Evolutionary conservation across 2,113 vertebrate genomes (phyloP).

Genomic region (Lagopus muta): DNA sequence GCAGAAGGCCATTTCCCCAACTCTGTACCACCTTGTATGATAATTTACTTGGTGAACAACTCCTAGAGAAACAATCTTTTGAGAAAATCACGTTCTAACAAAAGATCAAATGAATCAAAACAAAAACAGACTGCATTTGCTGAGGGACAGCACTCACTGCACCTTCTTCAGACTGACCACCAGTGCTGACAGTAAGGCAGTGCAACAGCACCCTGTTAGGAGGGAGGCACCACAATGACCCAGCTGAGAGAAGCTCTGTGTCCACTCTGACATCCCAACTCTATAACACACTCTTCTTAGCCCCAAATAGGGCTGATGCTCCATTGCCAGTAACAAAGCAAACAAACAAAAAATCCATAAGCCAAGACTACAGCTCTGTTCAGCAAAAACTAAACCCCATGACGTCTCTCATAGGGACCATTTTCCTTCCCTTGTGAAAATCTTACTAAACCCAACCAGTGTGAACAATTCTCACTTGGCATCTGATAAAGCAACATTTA

Average conservation of each 20-base stretch:
- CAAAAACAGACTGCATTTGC: not conserved
- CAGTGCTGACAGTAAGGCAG: not conserved
- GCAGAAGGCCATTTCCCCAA: not conserved
- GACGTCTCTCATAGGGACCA: not conserved
- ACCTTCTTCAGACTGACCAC: not conserved
- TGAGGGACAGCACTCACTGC: not conserved
- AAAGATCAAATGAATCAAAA: not conserved
- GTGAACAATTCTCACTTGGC: not conserved
- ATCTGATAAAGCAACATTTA: not conserved
- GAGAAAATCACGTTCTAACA: not conserved
- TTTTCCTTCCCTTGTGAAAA: not conserved
- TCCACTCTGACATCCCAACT: not conserved
- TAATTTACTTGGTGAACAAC: not conserved
- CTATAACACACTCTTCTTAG: not conserved
- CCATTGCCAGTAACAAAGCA: not conserved
- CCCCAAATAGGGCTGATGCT: not conserved
- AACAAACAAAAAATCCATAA: not conserved
- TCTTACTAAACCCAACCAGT: not conserved
- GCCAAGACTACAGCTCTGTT: not conserved
- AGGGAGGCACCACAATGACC: not conserved
- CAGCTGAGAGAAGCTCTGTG: not conserved
- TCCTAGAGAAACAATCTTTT: not conserved
- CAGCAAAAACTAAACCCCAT: not conserved
- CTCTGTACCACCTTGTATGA: not conserved
- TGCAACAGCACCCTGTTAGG: not conserved